These are phyloP conservation scores for Julus scanicus DNA, from an alignment of 2,888 invertebrate genomes.

Conservation along the genomic window DNA sequence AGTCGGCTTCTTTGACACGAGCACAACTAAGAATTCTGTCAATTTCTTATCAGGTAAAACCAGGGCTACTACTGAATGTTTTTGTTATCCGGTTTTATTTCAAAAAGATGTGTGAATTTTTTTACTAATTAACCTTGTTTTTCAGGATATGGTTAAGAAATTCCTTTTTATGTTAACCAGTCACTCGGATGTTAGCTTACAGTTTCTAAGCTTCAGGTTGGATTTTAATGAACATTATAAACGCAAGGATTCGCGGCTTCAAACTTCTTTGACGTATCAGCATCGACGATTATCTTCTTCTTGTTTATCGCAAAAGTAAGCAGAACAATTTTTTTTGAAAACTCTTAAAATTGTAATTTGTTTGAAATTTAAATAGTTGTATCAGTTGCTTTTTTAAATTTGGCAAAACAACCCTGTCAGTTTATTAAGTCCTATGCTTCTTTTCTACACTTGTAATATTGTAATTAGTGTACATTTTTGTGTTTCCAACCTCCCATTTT, in stretches of 20 bases:
- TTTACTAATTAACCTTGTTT: conserved; percentile 61
- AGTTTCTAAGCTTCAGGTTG: conserved; percentile 88
- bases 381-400: neutral
- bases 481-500: neutral
- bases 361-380: neutral
- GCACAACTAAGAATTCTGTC: conserved; percentile 50
- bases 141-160: conserved; percentile 83
- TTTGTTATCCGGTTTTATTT: no score
- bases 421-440: neutral
- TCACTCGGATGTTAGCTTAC: conserved; percentile 86
- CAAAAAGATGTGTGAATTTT: no score
- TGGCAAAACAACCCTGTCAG: neutral
- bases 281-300: conserved; percentile 61
- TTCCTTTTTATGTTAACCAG: conserved; percentile 83
- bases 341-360: neutral
- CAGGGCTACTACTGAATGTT: no score
- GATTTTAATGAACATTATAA: conserved; percentile 97
- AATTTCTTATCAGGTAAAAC: conserved; percentile 48
- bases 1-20: neutral
- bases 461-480: neutral
- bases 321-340: neutral
- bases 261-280: conserved; percentile 70
- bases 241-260: conserved; percentile 80
- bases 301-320: conserved; percentile 6
- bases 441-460: neutral